phyloP scores from a whole-genome alignment of 2,888 invertebrate genomes.

The Himalopsyche japonica region DNA sequence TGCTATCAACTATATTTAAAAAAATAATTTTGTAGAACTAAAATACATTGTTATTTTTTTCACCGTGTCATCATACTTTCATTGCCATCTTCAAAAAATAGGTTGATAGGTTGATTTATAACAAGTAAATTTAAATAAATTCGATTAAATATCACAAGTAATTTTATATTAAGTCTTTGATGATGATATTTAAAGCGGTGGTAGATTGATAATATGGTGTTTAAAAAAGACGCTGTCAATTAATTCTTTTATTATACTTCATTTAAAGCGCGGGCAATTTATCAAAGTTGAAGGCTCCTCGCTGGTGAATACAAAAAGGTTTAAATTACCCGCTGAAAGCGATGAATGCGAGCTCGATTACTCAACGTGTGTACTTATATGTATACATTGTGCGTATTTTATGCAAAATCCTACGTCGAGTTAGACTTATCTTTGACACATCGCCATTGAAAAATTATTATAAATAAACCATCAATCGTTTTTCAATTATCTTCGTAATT shows the following conservation, averaged over 20 bases:
- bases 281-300: constrained; percentile 3
- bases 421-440: background rate
- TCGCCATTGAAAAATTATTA: background rate
- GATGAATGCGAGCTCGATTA: background rate
- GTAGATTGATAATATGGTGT: background rate
- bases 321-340: background rate
- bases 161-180: background rate
- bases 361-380: background rate
- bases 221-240: background rate
- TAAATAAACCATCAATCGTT: background rate
- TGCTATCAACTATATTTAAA: no score
- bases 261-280: background rate
- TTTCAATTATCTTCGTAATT: background rate
- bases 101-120: no score
- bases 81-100: no score
- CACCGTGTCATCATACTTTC: no score
- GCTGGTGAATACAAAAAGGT: constrained; percentile 5
- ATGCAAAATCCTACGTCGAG: background rate
- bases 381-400: background rate
- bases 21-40: no score
- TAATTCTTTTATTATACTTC: background rate
- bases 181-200: background rate
- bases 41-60: no score
- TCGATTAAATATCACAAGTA: no score
- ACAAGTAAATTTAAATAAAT: no score